phyloP scores from a whole-genome alignment of 1,140 invertebrate species.

The Thaumetopoea pityocampa region DNA sequence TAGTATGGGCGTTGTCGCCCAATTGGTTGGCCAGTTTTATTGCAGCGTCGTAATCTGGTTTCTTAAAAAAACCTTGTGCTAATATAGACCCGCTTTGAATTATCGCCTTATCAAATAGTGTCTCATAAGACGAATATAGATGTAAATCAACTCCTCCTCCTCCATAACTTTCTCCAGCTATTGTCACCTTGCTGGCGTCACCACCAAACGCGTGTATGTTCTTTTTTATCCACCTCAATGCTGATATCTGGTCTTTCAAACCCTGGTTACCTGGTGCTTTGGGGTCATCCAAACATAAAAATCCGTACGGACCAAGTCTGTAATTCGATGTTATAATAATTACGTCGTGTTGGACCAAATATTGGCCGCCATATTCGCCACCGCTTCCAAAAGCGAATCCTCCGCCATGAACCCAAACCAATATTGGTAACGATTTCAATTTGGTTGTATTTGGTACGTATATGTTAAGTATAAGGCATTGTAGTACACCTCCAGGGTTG shows the following conservation, averaged over 20 bases:
- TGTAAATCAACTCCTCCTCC: conserved; percentile 75
- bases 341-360: conserved; percentile 74
- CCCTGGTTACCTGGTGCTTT: conserved; percentile 82
- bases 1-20: conserved; percentile 5
- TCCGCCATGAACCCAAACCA: conserved; percentile 85
- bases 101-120: conserved; percentile 26
- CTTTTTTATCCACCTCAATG: conserved; percentile 79
- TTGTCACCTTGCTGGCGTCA: conserved; percentile 80
- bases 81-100: conserved; percentile 25
- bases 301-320: conserved; percentile 79
- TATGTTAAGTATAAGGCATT: conserved; percentile 43
- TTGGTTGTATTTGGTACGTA: conserved; percentile 28
- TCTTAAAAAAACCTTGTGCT: conserved; percentile 14
- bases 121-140: conserved; percentile 21
- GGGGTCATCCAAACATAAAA: conserved; percentile 79
- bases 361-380: conserved; percentile 52
- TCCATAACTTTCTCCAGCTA: conserved; percentile 81
- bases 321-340: conserved; percentile 79
- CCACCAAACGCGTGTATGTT: conserved; percentile 83
- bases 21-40: conserved; percentile 18
- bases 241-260: conserved; percentile 81
- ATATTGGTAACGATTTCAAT: conserved; percentile 69
- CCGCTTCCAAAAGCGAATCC: conserved; percentile 73
- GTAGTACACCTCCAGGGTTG: conserved; percentile 20
- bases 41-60: conserved; percentile 17